Conservation (phyloP, 92 coral and sea anemone genomes). For the Siderastrea radians region DNA sequence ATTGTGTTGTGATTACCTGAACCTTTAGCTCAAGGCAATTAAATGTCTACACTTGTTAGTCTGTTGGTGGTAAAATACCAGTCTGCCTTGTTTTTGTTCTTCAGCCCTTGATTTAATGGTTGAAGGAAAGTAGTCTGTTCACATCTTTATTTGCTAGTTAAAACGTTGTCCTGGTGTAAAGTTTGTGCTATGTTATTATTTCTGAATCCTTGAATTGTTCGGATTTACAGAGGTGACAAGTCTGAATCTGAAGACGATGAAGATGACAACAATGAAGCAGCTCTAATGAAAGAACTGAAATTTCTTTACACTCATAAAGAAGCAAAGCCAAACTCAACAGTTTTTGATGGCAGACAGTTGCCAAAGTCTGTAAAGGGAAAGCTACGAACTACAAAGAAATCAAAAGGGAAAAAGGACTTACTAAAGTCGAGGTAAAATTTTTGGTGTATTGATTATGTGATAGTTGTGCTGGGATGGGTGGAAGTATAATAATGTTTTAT, state of each 20-base stretch:
- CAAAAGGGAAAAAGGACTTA: not conserved
- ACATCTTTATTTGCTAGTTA: no score
- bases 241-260: slow-evolving; percentile 31
- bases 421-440: slow-evolving; percentile 2
- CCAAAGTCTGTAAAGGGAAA: slow-evolving; percentile 16
- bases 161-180: no score
- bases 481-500: not conserved
- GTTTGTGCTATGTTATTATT: no score
- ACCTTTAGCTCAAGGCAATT: no score
- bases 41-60: no score
- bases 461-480: not conserved
- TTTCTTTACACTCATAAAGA: slow-evolving; percentile 62
- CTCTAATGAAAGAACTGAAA: slow-evolving; percentile 66
- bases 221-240: slow-evolving; percentile 5
- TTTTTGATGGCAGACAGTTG: slow-evolving; percentile 15
- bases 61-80: no score
- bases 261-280: slow-evolving; percentile 53
- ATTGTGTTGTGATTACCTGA: no score
- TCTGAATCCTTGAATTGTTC: not conserved
- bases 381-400: not conserved
- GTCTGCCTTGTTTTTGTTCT: no score
- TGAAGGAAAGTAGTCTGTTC: no score
- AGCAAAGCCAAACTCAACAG: slow-evolving; percentile 11
- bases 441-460: not conserved
- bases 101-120: no score